Conservation (phyloP, 64 coral and sea anemone species). For the Montipora efflorescens region DNA sequence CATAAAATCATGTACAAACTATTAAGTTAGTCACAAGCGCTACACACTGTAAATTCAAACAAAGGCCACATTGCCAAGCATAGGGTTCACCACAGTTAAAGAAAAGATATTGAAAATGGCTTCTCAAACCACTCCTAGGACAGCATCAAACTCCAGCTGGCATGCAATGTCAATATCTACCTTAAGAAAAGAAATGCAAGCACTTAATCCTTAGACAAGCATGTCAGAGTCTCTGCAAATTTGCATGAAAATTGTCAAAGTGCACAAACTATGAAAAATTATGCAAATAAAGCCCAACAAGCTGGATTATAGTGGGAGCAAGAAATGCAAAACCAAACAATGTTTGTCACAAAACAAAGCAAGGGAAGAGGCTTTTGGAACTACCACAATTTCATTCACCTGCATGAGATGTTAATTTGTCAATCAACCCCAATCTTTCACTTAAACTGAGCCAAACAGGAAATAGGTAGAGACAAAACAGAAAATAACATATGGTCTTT, state of each 20-base stretch:
- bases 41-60: not conserved
- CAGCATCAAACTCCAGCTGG: not conserved
- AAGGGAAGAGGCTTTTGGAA: not conserved
- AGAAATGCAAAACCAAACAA: not conserved
- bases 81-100: slow-evolving; percentile 2
- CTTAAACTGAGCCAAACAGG: slow-evolving; percentile 21
- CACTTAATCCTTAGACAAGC: not conserved
- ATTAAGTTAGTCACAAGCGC: not conserved
- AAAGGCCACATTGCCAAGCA: not conserved
- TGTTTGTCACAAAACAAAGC: not conserved
- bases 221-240: slow-evolving; percentile 4
- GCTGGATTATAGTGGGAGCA: not conserved
- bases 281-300: slow-evolving; percentile 8
- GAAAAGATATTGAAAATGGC: no score
- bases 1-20: not conserved
- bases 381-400: not conserved
- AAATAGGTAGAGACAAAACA: not conserved
- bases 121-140: not conserved
- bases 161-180: not conserved
- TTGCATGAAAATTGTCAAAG: slow-evolving; percentile 37
- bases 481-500: slow-evolving; percentile 42
- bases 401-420: not conserved
- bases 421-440: not conserved
- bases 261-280: slow-evolving; percentile 31
- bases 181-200: not conserved